A percentile compares a stretch with the other conserved stretches of the same genome.
phyloP scores from a whole-genome alignment of 1,140 invertebrate genomes.

The Pseudachorutes palmiensis region DNA sequence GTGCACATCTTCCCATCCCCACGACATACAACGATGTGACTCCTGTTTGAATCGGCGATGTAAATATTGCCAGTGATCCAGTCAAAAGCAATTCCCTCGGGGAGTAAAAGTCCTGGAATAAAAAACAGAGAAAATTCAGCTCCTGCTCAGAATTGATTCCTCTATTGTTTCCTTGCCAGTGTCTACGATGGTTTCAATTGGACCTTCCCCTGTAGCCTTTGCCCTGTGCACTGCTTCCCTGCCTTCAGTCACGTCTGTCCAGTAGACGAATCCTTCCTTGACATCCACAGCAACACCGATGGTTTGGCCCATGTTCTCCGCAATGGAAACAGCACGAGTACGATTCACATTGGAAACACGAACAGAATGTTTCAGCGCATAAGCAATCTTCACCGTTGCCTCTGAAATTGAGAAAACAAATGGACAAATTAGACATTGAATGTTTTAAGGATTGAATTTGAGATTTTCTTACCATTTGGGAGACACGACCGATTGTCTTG shows the following conservation, averaged over 20 bases:
- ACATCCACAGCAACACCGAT: conserved; percentile 59
- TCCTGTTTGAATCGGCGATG: conserved; percentile 64
- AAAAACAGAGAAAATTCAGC: neutral
- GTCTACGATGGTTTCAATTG: conserved; percentile 48
- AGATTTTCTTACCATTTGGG: neutral
- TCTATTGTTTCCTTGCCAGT: conserved; percentile 40
- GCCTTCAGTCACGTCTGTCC: conserved; percentile 59
- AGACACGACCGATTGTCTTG: neutral
- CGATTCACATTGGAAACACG: neutral
- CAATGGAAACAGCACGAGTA: neutral
- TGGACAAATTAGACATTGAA: neutral
- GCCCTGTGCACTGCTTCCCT: conserved; percentile 57
- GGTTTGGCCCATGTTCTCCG: conserved; percentile 44
- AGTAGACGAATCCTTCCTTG: conserved; percentile 54
- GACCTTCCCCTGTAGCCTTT: conserved; percentile 48
- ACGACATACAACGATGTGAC: conserved; percentile 65
- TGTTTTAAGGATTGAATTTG: neutral
- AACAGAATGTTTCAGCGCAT: conserved; percentile 25
- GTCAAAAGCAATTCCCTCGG: conserved; percentile 70
- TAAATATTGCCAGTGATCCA: conserved; percentile 71
- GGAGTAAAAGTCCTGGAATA: conserved; percentile 54
- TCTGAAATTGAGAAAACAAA: conserved; percentile 10
- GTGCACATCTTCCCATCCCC: conserved; percentile 54
- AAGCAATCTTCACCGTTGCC: conserved; percentile 6
- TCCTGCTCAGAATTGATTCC: neutral